phyloP scores from a whole-genome alignment of 2,113 vertebrate species.

The Sisor rabdophorus region DNA sequence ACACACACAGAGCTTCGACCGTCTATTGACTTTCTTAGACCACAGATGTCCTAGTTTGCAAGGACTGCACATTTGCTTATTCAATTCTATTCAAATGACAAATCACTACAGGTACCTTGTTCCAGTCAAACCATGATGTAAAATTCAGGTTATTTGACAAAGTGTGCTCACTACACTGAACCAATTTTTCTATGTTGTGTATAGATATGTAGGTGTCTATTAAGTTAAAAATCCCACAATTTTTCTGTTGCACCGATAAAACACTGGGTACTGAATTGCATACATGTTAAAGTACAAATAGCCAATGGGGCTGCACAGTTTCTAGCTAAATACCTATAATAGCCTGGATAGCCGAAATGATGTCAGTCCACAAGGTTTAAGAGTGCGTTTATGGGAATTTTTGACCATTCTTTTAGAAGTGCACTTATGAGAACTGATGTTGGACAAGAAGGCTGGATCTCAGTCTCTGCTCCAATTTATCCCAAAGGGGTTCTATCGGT shows the following conservation, averaged over 20 bases:
- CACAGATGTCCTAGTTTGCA: conserved; percentile 8
- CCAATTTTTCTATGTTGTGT: background rate
- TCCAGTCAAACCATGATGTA: background rate
- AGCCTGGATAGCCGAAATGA: too few species aligned
- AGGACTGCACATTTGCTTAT: conserved; percentile 23
- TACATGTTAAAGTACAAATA: background rate
- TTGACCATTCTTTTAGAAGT: too few species aligned
- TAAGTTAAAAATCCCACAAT: background rate
- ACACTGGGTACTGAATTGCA: background rate
- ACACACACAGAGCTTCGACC: conserved; percentile 8
- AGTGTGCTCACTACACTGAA: background rate
- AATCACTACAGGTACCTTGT: background rate
- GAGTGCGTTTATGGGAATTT: too few species aligned
- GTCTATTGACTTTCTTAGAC: conserved; percentile 17
- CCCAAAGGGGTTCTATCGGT: too few species aligned
- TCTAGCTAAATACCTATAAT: too few species aligned
- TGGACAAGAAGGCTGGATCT: too few species aligned
- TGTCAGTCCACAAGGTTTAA: too few species aligned
- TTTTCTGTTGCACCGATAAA: background rate
- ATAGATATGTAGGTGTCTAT: background rate
- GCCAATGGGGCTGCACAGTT: background rate
- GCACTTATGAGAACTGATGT: too few species aligned
- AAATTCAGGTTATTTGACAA: background rate
- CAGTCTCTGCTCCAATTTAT: too few species aligned
- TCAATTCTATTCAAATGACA: background rate